These are phyloP conservation scores for Sebastes elongatus DNA, from an alignment of 2,797 vertebrate genomes.

Conservation along the genomic window DNA sequence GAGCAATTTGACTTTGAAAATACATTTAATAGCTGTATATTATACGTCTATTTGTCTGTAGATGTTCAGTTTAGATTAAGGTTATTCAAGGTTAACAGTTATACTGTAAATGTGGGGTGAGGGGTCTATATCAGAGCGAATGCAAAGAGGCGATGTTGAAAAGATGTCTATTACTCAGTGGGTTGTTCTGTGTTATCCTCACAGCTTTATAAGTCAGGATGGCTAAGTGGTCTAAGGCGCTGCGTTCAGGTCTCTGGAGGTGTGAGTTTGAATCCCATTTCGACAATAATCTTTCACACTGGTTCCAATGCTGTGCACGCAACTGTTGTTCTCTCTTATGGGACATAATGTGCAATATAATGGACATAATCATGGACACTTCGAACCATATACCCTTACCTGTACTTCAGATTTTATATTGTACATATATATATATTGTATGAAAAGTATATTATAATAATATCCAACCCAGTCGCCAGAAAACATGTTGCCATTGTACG, in stretches of 20 bases:
- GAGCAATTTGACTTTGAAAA: too few relatives aligned
- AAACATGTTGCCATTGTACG: too few relatives aligned
- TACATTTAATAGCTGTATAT: too few relatives aligned
- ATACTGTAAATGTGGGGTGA: too few relatives aligned
- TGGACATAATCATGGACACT: background rate
- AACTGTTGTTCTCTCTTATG: background rate
- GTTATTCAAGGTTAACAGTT: too few relatives aligned
- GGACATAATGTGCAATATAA: background rate
- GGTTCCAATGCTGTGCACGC: background rate
- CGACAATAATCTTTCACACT: background rate
- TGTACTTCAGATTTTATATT: background rate
- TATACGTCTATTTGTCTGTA: too few relatives aligned
- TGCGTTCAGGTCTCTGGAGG: background rate
- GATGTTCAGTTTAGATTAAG: too few relatives aligned
- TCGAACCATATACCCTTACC: background rate
- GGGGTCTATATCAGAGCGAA: too few relatives aligned
- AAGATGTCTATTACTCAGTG: too few relatives aligned
- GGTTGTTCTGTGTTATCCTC: background rate
- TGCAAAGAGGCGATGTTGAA: too few relatives aligned
- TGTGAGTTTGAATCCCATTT: background rate
- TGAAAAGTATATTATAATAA: background rate
- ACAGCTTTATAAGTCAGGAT: background rate
- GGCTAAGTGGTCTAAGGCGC: background rate
- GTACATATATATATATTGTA: background rate
- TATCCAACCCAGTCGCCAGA: too few relatives aligned